phyloP scores from a whole-genome alignment of 2,888 invertebrate genomes.

The Leucophenga montana region DNA sequence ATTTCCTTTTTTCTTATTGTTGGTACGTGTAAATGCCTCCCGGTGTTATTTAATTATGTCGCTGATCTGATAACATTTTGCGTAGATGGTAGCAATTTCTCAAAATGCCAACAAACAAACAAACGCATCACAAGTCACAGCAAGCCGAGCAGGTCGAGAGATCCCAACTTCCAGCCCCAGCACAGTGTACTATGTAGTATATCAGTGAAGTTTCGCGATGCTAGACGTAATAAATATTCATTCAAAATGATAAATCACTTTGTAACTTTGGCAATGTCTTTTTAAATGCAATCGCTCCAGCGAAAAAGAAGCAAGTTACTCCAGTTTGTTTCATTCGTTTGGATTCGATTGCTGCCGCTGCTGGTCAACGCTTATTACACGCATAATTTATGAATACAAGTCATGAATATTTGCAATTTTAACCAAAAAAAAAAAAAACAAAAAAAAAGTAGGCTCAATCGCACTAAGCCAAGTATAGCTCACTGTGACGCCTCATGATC shows the following conservation, averaged over 20 bases:
- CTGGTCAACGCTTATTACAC: slow-evolving; percentile 64
- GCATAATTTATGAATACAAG: slow-evolving; percentile 65
- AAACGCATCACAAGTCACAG: slow-evolving; percentile 44
- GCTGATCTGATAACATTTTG: slow-evolving; percentile 73
- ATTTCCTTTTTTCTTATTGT: neutral
- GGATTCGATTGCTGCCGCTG: slow-evolving; percentile 43
- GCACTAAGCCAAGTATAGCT: neutral
- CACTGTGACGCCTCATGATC: neutral
- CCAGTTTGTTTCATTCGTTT: slow-evolving; percentile 21
- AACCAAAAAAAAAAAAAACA: no score
- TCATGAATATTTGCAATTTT: slow-evolving; percentile 40
- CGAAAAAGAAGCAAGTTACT: neutral
- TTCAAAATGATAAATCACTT: slow-evolving; percentile 69
- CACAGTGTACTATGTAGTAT: no score
- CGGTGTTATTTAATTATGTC: slow-evolving; percentile 73
- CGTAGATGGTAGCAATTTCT: slow-evolving; percentile 73
- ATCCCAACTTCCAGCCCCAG: neutral
- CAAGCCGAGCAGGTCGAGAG: slow-evolving; percentile 8
- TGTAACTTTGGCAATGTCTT: slow-evolving; percentile 59
- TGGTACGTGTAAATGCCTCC: slow-evolving; percentile 58
- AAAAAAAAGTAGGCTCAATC: no score
- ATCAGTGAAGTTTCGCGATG: slow-evolving; percentile 34
- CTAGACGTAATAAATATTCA: slow-evolving; percentile 66
- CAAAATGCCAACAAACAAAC: slow-evolving; percentile 53
- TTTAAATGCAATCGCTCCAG: slow-evolving; percentile 64